Base-by-base conservation (phyloP, 2,888 invertebrate species). In the Aphrophora alni region DNA sequence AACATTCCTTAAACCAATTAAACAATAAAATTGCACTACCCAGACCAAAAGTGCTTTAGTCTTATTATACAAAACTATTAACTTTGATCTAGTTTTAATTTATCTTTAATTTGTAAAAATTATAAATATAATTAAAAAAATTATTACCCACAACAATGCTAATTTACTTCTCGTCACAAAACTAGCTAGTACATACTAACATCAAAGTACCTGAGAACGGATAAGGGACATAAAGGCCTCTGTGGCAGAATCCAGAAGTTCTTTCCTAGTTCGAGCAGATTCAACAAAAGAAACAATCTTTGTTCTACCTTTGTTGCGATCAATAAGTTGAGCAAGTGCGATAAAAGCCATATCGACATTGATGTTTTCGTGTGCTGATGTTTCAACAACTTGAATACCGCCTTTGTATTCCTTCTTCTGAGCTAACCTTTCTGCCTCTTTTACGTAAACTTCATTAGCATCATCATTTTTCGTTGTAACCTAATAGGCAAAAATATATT, bases 391-490 rank as follows among this genome's bases (percentile, higher is more conserved):
- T 2, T 95, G 94, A 85, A 98, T 95, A 86, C 93, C 92, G 82
- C 94, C 94, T 87, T 97, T 97, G 88, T 96, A 97, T 89, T 98
- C 98, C 88, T 98, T 98, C 78, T 97, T 92, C 87, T 93, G 92
- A 38, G 97, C 93, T 83, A 99, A 90, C 86, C 95, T 93, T 87
- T 98, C 97, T 0, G 96, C 97, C 88, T 98, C 98, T 77, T 95
- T 91, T 0, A 96, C 92, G 83, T 95, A 97, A 83, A 94, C 91
- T 85, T 97, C 97, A 87, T 94, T 95, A 0, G 95, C 94, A 87
- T 97, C 97, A 87, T 99, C 99, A 88, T 97, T 96, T 90, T 99
- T 99, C 0, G 98, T 96, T 21, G 98, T 98, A 0, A 96, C 98
- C 83, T 99, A 90, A 1, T 98, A 27, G 38, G n/a, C 10, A 28